These are phyloP conservation scores for Butorides virescens DNA, from an alignment of 2,113 vertebrate genomes.

Conservation along the genomic window DNA sequence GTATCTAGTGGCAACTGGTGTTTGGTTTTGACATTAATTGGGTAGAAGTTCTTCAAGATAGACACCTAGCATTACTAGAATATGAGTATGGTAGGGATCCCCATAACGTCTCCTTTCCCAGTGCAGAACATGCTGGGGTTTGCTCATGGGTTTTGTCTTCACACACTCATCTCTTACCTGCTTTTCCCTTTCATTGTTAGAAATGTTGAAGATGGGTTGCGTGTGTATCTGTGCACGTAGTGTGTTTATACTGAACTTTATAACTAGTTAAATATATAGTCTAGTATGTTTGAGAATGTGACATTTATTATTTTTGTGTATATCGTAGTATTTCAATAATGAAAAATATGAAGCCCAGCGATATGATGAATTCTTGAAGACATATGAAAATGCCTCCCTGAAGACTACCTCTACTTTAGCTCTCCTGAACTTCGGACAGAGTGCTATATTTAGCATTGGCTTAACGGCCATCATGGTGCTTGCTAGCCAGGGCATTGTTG, in stretches of 20 bases:
- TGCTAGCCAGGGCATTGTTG: constrained; percentile 91
- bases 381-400: constrained; percentile 89
- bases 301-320: neutral
- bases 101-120: neutral
- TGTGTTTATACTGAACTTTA: neutral
- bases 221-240: neutral
- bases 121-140: neutral
- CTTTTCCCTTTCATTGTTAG: neutral
- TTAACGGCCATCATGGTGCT: constrained; percentile 93
- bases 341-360: constrained; percentile 94
- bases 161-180: no score
- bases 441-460: constrained; percentile 90
- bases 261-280: neutral
- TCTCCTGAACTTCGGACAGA: constrained; percentile 97
- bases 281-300: neutral
- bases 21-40: neutral
- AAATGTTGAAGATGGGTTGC: neutral
- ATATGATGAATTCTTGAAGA: constrained; percentile 91
- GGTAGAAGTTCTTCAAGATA: neutral
- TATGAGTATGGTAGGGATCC: neutral
- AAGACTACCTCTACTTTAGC: constrained; percentile 95
- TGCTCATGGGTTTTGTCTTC: neutral
- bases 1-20: neutral
- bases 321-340: constrained; percentile 94
- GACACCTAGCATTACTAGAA: neutral